These are phyloP conservation scores for Chromis chromis DNA, from an alignment of 2,797 vertebrate species.

Conservation along the genomic window DNA sequence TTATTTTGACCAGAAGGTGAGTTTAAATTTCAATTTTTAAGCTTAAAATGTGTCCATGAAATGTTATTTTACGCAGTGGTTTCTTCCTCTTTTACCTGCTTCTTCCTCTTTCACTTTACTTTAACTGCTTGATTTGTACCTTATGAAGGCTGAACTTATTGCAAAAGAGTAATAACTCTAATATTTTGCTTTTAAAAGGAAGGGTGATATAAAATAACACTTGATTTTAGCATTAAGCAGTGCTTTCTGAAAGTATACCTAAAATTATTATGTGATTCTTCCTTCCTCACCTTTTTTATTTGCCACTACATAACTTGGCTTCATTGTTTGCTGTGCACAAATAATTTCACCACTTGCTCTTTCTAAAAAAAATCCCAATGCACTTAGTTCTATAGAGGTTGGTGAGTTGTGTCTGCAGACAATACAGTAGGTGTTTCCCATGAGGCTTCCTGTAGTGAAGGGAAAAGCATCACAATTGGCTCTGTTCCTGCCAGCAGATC, in stretches of 20 bases:
- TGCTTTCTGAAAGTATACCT: slow-evolving; percentile 1
- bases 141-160: neutral
- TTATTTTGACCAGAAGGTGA: slow-evolving; percentile 86
- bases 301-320: neutral
- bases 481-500: slow-evolving; percentile 55
- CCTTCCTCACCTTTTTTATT: neutral
- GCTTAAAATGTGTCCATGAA: neutral
- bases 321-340: slow-evolving; percentile 23
- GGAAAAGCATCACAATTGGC: slow-evolving; percentile 67
- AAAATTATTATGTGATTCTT: neutral
- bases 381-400: slow-evolving; percentile 49
- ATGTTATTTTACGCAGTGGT: neutral
- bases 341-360: slow-evolving; percentile 66
- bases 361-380: slow-evolving; percentile 49
- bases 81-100: slow-evolving; percentile 26
- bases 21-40: slow-evolving; percentile 22
- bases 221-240: neutral
- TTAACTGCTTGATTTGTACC: neutral
- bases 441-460: slow-evolving; percentile 77
- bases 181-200: neutral
- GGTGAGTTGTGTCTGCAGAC: slow-evolving; percentile 73
- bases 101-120: slow-evolving; percentile 56
- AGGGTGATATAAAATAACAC: neutral
- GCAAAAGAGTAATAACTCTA: neutral
- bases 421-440: slow-evolving; percentile 80